Base-by-base conservation (phyloP, 2,888 invertebrate genomes). In the Gortyna flavago region DNA sequence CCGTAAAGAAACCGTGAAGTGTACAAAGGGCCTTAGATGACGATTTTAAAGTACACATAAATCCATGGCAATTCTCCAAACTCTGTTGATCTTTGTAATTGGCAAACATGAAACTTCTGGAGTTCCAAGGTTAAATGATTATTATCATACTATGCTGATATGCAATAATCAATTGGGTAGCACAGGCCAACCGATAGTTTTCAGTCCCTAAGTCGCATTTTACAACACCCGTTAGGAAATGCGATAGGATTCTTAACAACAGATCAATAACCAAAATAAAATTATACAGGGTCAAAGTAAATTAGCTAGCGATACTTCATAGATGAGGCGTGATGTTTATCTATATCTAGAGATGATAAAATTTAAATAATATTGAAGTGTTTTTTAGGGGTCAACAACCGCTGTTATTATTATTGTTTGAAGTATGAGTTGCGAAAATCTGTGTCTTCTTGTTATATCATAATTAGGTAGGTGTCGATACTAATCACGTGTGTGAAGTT, bases 181-280 rank as follows among this genome's bases (percentile, higher is more conserved):
- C 25, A 44, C 1, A 18, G 29, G 29, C n/a, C 11, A 62, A 35
- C 54, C 1, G 4, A 3, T 29, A 29, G 16, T n/a, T 41, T 66
- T 38, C 8, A 21, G 18, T 29, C 32, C 48, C 29, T 64, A 4
- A 54, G 11, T 57, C 35, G 25, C 25, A 38, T 66, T 66, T 68
- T 69, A 70, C 38, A 64, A 57, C 1, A 29, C 68, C 51, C 54
- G 3, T 21, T 21, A 54, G 9, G 29, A 77, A 77, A 77, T 54
- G 8, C 18, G 35, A 67, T 25, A 8, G n/a, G n/a, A n/a, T 48
- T 78, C 64, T 48, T 25, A 21, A 0, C 7, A 25, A 38, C 9
- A 29, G n/a, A 57, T 54, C 57, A 41, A 29, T 29, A 59, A 29
- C 29, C 29, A 57, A 13, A 57, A n/a, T 57, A 9, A 25, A 54